phyloP scores from a whole-genome alignment of 2,797 vertebrate genomes.

The Mormyrops boulengeri region DNA sequence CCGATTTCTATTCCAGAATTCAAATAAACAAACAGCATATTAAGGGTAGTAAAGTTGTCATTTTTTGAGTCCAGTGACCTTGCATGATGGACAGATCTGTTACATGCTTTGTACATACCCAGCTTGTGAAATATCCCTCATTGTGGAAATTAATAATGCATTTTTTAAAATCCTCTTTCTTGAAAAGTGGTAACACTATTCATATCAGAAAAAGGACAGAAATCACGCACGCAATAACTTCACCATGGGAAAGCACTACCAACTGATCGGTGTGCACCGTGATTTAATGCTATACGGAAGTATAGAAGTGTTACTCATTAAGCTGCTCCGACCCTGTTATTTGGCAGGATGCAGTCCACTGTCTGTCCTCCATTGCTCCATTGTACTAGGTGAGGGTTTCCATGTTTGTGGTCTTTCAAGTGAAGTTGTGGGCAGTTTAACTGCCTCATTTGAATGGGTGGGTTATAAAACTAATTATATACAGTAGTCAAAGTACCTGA shows the following conservation, averaged over 20 bases:
- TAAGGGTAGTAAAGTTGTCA: not conserved
- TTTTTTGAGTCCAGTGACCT: not conserved
- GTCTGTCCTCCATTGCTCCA: not conserved
- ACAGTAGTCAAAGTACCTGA: not conserved
- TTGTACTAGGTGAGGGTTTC: not conserved
- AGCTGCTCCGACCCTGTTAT: not conserved
- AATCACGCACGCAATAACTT: not conserved
- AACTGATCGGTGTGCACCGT: not conserved
- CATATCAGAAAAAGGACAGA: not conserved
- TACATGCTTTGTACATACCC: not conserved
- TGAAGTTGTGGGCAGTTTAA: not conserved
- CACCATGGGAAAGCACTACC: not conserved
- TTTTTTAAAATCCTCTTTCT: not conserved
- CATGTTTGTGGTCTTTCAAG: not conserved
- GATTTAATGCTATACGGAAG: not conserved
- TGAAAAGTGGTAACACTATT: not conserved
- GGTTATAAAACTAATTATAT: not conserved
- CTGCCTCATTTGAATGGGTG: not conserved
- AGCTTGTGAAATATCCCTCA: not conserved
- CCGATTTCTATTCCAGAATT: constrained; percentile 68
- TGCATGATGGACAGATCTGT: not conserved
- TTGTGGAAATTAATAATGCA: not conserved
- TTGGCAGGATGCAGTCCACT: not conserved
- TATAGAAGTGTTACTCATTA: not conserved
- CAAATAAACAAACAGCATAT: constrained; percentile 36